Evolutionary conservation across 1,140 invertebrate species (phyloP), one percentile per base, ranked within the genome.

Genomic region (Cryptotermes secundus): DNA sequence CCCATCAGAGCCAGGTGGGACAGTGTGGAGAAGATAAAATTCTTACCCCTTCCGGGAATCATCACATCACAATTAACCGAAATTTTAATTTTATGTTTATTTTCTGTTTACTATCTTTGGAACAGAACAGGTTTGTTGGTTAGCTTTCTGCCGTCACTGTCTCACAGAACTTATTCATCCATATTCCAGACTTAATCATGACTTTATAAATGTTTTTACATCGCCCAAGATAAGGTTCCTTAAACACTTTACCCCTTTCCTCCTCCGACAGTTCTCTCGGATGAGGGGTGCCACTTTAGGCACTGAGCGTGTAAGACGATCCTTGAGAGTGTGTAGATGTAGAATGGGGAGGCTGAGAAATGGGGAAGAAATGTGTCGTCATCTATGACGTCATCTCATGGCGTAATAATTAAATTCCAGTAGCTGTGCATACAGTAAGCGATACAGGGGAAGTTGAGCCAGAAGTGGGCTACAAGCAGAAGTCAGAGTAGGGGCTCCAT

Each of bases 371-470:
- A 36, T 80, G 83, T 80, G 83, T 81, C 83, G 83, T 84, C 80
- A 84, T 84, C 83, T 45, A 31, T 59, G 83, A 84, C 83, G 83
- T 84, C 80, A 84, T 81, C 36, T 81, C 36, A 65, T 81, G 83
- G 79, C 83, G 83, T 84, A 80, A 84, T 84, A 84, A 84, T 84
- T 84, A 84, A 84, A 84, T 84, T 84, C 72, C 83, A n/a, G 49
- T 24, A 83, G 83, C 83, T 35, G 26, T 53, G 83, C 34, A 59
- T 36, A 59, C 19, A 31, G 59, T 31, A 72, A 72, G 59, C 6
- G 59, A 72, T 72, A 72, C 80, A 81, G 80, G 80, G 42, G 80
- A 45, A 45, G 80, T 22, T 36, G 34, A 45, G 34, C n/a, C 26
- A 45, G 80, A 72, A 72, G 59, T 72, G n/a, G 59, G 53, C n/a